These are phyloP conservation scores for Octomys mimax DNA, from an alignment of 2,797 vertebrate species.

Conservation along the genomic window DNA sequence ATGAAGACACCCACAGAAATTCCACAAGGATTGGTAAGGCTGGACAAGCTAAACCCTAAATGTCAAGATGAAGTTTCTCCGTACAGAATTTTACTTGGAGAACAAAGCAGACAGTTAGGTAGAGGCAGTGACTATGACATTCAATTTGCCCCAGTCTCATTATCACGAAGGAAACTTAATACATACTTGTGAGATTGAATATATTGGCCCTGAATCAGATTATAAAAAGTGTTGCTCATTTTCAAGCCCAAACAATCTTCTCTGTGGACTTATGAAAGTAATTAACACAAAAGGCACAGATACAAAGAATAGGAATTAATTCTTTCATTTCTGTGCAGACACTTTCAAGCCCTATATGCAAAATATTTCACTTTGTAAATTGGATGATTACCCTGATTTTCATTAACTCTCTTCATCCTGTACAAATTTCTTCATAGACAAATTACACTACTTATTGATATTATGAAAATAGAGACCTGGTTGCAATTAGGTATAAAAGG, in stretches of 20 bases:
- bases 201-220: constrained; percentile 15
- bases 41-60: neutral
- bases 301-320: neutral
- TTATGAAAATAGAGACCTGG: constrained; percentile 54
- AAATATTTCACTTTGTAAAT: constrained; percentile 63
- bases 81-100: neutral
- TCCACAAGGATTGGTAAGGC: neutral
- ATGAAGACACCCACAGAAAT: neutral
- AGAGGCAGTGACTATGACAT: neutral
- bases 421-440: constrained; percentile 59
- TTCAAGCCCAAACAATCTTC: constrained; percentile 48
- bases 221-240: constrained; percentile 40
- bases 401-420: constrained; percentile 61
- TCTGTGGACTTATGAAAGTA: constrained; percentile 39
- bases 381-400: constrained; percentile 41
- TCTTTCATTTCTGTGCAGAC: constrained; percentile 41
- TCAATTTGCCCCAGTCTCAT: neutral
- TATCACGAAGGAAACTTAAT: constrained; percentile 33
- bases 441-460: constrained; percentile 60
- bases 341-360: constrained; percentile 19
- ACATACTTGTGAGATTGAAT: constrained; percentile 21
- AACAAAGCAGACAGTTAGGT: neutral
- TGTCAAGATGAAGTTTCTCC: neutral
- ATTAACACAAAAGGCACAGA: constrained; percentile 37
- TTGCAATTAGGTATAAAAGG: neutral